These are phyloP conservation scores for Lissocephala sabroskyi DNA, from an alignment of 2,888 invertebrate genomes.

Conservation along the genomic window DNA sequence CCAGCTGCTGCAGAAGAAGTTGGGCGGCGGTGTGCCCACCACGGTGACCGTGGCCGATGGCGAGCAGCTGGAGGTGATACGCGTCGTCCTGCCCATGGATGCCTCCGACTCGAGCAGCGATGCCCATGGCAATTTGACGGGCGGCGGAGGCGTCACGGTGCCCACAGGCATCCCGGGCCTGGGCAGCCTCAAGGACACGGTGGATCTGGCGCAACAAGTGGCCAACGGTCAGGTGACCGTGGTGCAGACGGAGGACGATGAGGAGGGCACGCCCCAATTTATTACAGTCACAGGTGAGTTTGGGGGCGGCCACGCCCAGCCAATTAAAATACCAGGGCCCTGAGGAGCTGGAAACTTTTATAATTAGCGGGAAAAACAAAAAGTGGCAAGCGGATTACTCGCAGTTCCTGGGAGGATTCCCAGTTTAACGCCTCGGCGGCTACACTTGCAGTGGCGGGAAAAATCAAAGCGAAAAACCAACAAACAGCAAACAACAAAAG, in stretches of 20 bases:
- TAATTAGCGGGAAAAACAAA: constrained; percentile 10
- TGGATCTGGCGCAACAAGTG: constrained; percentile 66
- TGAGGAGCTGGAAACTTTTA: constrained; percentile 6
- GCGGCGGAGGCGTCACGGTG: constrained; percentile 26
- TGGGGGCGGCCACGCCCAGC: not conserved
- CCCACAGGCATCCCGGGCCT: constrained; percentile 50
- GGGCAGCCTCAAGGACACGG: constrained; percentile 58
- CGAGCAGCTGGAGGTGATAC: constrained; percentile 63
- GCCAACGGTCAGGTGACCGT: constrained; percentile 69
- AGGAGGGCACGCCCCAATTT: constrained; percentile 64
- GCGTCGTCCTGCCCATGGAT: constrained; percentile 70
- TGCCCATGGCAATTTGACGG: constrained; percentile 36
- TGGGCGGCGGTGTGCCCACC: constrained; percentile 39
- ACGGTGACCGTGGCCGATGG: constrained; percentile 15
- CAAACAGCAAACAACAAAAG: constrained; percentile 39
- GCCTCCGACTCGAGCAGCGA: constrained; percentile 69
- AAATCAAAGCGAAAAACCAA: constrained; percentile 43
- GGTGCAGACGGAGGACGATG: constrained; percentile 61
- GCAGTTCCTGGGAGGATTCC: too few relatives aligned
- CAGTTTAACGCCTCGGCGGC: too few relatives aligned
- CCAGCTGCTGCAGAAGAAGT: constrained; percentile 63
- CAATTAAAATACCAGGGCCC: not conserved
- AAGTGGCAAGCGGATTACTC: too few relatives aligned
- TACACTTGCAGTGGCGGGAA: constrained; percentile 23
- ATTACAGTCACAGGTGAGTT: constrained; percentile 71